Percentiles rank a stretch among this genome's conserved stretches.
Conservation (phyloP, 2,888 invertebrate genomes). For the Oxystoma pomonae region DNA sequence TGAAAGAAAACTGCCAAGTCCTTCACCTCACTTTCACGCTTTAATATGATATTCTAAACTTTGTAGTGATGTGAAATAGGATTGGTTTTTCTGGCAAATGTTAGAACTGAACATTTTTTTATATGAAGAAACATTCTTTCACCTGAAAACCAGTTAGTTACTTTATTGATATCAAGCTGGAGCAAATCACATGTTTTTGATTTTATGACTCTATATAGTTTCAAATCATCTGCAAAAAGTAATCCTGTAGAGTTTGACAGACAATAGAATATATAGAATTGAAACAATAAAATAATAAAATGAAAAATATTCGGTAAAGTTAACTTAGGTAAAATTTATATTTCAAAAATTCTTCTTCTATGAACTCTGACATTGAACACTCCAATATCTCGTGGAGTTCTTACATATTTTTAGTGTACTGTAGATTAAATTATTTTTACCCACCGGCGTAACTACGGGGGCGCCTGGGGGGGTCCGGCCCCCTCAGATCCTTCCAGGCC, state of each 20-base stretch:
- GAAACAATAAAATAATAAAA: too few relatives aligned
- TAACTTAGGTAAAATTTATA: too few relatives aligned
- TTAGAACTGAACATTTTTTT: neutral
- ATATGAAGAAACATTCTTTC: neutral
- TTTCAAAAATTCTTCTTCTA: too few relatives aligned
- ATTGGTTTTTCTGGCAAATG: neutral
- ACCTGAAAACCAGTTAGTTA: neutral
- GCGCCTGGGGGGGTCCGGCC: too few relatives aligned
- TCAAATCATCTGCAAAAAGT: slow-evolving; percentile 1
- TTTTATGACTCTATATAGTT: neutral
- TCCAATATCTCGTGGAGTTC: too few relatives aligned
- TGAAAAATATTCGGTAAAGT: too few relatives aligned
- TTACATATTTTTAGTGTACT: too few relatives aligned
- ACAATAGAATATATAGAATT: too few relatives aligned
- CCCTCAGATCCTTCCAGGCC: too few relatives aligned
- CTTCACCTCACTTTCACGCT: neutral
- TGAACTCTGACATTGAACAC: too few relatives aligned
- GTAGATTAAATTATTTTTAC: too few relatives aligned
- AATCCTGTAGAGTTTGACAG: slow-evolving; percentile 1
- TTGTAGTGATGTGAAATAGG: neutral
- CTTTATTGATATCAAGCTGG: neutral
- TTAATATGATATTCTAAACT: neutral
- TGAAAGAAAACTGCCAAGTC: neutral
- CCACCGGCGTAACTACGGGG: too few relatives aligned
- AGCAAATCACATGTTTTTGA: neutral